Conservation (phyloP, 2,797 vertebrate species). For the Todus mexicanus region DNA sequence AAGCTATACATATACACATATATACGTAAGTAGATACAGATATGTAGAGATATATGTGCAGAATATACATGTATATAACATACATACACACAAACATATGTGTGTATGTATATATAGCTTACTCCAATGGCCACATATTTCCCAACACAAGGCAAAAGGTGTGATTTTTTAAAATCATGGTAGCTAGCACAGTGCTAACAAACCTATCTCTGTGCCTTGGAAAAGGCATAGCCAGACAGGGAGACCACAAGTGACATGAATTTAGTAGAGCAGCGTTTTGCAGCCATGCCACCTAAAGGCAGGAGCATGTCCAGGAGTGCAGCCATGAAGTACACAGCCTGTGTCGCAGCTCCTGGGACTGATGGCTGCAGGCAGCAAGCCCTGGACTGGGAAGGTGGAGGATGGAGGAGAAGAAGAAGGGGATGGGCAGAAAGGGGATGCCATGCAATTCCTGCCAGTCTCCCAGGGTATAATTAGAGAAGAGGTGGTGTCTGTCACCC, state of each 20-base stretch:
- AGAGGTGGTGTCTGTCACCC: background rate
- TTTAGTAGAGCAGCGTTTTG: background rate
- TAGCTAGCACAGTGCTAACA: background rate
- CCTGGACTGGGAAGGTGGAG: background rate
- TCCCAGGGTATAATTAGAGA: background rate
- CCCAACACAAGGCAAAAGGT: slow-evolving; percentile 20
- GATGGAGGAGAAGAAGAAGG: background rate
- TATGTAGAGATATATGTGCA: background rate
- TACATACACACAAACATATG: background rate
- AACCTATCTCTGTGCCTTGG: background rate
- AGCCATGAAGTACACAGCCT: background rate
- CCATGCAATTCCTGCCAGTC: background rate
- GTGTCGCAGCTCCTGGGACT: background rate
- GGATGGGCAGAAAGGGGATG: background rate
- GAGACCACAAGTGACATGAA: background rate
- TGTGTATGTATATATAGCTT: background rate
- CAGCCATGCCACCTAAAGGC: background rate
- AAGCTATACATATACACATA: background rate
- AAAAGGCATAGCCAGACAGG: background rate
- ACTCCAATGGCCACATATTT: background rate
- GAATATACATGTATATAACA: background rate
- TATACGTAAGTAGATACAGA: background rate
- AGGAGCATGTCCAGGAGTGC: background rate
- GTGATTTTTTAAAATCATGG: background rate
- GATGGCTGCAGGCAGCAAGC: background rate